Base-by-base conservation (phyloP, 1,140 invertebrate species). In the Pogonomyrmex californicus region DNA sequence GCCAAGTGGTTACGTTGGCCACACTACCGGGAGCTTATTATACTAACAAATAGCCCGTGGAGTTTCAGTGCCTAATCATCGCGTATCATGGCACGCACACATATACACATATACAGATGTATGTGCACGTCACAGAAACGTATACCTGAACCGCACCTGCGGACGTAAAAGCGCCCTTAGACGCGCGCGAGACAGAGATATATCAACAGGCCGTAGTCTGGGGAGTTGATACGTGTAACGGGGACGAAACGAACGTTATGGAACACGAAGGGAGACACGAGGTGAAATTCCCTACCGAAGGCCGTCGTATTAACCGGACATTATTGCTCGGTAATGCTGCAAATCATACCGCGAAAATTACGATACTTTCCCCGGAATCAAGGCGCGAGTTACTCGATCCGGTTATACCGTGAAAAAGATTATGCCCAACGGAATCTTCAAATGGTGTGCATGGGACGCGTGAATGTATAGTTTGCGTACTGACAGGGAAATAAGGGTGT, bases 11-110 rank as follows among this genome's bases (percentile, higher is more conserved):
- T 95, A 95, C 91, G 92, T 92, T 93, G 92, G 94, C 94, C 94
- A 94, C 93, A 94, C 94, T 94, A 93, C 94, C 91, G 92, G 91
- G 87, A 86, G 86, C 90, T 95, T 94, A 95, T 95, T 95, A 95
- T 95, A 95, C 95, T 95, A 95, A 95, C 95, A 95, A 95, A 95
- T 95, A 93, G 94, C 93, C 94, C 93, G 91, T 92, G 93, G 93
- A 94, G 94, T 92, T 91, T 92, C 91, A 86, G 83, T 88, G 93
- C 90, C 94, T 95, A 95, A 95, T 95, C 94, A 95, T 95, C 94
- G 93, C 93, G 92, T 95, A 95, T 95, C 94, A 94, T 95, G 94
- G 92, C 92, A 94, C 90, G 89, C 88, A 91, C 88, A 90, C 89
- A 82, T 1, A 81, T 4, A 30, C 2, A 41, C 17, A n/a, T 14